Percentiles rank a stretch among this genome's conserved stretches.
phyloP scores from a whole-genome alignment of 2,797 vertebrate genomes.

The Hyperoplus lanceolatus region DNA sequence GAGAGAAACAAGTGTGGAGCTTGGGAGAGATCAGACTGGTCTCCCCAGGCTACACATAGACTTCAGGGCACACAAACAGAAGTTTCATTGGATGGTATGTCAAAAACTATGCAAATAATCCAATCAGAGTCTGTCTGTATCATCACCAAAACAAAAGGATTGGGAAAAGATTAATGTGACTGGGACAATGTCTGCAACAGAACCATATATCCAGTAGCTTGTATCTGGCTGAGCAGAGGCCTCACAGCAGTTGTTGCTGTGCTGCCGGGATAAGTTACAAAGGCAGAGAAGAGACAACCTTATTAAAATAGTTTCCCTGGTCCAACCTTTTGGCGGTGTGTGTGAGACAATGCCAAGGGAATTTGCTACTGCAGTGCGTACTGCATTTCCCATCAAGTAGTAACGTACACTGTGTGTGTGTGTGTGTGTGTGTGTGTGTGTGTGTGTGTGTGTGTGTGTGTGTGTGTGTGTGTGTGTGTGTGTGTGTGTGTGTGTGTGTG shows the following conservation, averaged over 20 bases:
- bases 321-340: no score
- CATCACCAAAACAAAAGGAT: neutral
- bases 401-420: neutral
- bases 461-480: neutral
- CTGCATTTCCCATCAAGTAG: neutral
- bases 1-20: no score
- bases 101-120: neutral
- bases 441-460: conserved; percentile 21
- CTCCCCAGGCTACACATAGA: neutral
- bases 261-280: neutral
- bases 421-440: neutral
- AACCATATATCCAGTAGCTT: neutral
- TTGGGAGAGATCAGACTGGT: no score
- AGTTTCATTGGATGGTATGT: neutral
- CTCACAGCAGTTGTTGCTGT: neutral
- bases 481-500: conserved; percentile 19
- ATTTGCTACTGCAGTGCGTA: neutral
- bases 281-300: no score
- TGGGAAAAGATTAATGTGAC: neutral
- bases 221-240: neutral
- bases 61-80: neutral
- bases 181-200: conserved; percentile 1
- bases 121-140: neutral
- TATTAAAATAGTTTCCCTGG: no score
- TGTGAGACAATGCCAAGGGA: no score